Evolutionary conservation across 2,113 vertebrate genomes (phyloP), one percentile per base, ranked within the genome.

Genomic region (Seriola dumerili): DNA sequence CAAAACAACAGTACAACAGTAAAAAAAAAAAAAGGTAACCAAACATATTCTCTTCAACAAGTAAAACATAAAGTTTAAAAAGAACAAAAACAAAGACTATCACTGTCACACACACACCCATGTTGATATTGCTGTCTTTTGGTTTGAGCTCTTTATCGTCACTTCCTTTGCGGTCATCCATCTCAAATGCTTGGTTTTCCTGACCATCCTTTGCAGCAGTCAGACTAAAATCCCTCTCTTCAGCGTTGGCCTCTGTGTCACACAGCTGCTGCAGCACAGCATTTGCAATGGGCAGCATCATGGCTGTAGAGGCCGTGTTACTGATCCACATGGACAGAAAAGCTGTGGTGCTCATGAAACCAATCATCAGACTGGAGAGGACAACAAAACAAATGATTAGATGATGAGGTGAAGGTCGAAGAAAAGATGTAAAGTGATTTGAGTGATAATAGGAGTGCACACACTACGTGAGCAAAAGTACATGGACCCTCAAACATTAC

Each of bases 291-390:
- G 97, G 97, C 23, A 97, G 72, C 97, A 98, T 97, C 97, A 98
- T 97, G 94, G 97, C 97, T 0, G 97, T 95, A 69, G 96, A 95
- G 85, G 97, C 97, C 0, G 96, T 97, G 89, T 97, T 97, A 92
- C 96, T 97, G 91, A 97, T 97, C 97, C 97, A 98, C 97, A 98
- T 97, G 4, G 97, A 98, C 80, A 98, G 93, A 91, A 98, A 97
- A 36, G 97, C 97, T 0, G 97, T 97, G 85, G 96, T 96, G 0
- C 38, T 0, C 97, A 98, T 97, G 94, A 98, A 97, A 25, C 97
- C 97, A 80, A 97, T 90, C 86, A 97, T 91, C 12, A 98, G 94
- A 0, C 97, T 98, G 78, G 46, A 63, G 32, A 32, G 19, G 69
- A 59, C 0, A n/a, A 3, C n/a, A 72, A n/a, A 70, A 38, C 5